Evolutionary conservation across 2,888 invertebrate genomes (phyloP).

Genomic region (Creontiades dilutus): DNA sequence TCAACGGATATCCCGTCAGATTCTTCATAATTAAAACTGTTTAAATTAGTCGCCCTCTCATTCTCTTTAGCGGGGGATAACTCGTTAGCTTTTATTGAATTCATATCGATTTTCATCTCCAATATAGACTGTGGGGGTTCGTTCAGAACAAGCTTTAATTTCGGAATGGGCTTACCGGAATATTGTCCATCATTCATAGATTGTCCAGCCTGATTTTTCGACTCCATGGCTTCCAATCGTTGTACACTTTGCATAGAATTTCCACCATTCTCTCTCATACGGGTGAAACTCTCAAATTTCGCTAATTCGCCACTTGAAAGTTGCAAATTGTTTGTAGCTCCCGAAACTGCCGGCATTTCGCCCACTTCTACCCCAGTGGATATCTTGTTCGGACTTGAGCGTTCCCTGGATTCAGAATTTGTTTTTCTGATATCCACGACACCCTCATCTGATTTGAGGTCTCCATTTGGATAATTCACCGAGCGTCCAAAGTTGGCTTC

Average conservation of each 20-base stretch:
- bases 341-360: not conserved
- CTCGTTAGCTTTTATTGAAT: slow-evolving; percentile 12
- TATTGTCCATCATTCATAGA: slow-evolving; percentile 14
- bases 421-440: not conserved
- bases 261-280: not conserved
- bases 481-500: not conserved
- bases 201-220: not conserved
- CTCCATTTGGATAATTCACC: not conserved
- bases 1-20: slow-evolving; percentile 42
- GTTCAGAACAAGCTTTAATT: slow-evolving; percentile 47
- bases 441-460: not conserved
- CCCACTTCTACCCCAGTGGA: not conserved
- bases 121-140: slow-evolving; percentile 16
- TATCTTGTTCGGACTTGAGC: not conserved
- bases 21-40: not conserved
- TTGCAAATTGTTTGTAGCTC: not conserved
- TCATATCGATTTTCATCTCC: slow-evolving; percentile 59
- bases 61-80: not conserved
- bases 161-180: not conserved
- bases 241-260: not conserved
- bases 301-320: not conserved
- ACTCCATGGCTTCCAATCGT: not conserved
- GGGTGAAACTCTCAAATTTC: not conserved
- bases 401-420: not conserved
- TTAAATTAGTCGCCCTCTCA: not conserved